phyloP scores from a whole-genome alignment of 2,113 vertebrate genomes.

The Prunella himalayana region DNA sequence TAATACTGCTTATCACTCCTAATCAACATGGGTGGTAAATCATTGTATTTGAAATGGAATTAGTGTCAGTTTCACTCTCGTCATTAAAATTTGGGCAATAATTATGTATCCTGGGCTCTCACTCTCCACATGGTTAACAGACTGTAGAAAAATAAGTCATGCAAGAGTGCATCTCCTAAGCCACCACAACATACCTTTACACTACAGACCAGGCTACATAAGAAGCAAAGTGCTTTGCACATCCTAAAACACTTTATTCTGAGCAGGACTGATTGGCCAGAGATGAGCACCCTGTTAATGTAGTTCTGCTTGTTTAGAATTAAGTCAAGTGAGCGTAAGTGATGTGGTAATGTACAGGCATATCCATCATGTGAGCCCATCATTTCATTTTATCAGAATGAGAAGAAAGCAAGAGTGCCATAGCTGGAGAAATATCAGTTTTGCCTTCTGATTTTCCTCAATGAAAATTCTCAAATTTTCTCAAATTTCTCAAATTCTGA shows the following conservation, averaged over 20 bases:
- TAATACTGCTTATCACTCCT: background rate
- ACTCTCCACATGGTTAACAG: background rate
- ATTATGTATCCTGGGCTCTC: background rate
- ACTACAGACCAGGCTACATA: background rate
- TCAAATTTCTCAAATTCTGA: too few relatives aligned
- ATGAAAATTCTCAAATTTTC: too few relatives aligned
- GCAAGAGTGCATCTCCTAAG: background rate
- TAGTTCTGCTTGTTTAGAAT: background rate
- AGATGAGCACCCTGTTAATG: background rate
- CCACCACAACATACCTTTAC: background rate
- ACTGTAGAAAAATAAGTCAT: background rate
- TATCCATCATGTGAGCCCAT: accelerated
- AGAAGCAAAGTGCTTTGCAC: background rate
- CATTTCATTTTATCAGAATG: background rate
- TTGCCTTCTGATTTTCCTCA: background rate
- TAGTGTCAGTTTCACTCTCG: background rate
- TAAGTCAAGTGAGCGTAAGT: background rate
- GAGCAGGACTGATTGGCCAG: background rate
- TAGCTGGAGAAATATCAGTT: background rate
- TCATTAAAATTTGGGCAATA: background rate
- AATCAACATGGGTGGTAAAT: background rate
- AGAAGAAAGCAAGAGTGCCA: background rate
- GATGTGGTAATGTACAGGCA: background rate
- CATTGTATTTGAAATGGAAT: background rate
- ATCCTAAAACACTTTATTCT: background rate